Evolutionary conservation across 1,140 invertebrate species (phyloP), one percentile per base, ranked within the genome.

Genomic region (Trichogramma pretiosum): DNA sequence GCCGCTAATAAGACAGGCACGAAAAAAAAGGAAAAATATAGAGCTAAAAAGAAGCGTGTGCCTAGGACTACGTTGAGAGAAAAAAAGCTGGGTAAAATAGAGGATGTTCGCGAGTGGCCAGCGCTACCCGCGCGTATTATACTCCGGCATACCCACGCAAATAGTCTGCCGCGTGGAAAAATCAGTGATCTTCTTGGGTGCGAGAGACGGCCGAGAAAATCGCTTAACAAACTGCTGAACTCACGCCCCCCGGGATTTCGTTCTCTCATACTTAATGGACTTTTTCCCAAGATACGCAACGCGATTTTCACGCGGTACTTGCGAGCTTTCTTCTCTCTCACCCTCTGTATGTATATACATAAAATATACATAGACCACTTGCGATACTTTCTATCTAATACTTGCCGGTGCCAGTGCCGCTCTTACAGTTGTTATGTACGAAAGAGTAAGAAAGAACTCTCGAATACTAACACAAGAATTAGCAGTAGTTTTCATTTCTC

Each of bases 221-320:
- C 38, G 38, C 45, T 47, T 66, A 65, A 68, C 62, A 67, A 70
- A 67, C 60, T 68, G 67, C 65, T 70, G 64, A 67, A 70, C 61
- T 61, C 64, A 65, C 62, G 62, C 58, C 61, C 59, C 57, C 44
- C 48, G 62, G 60, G 65, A 66, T 67, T 67, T 68, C 66, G 64
- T 65, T 65, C 55, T n/a, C n/a, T 56, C 58, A 59, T 61, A 63
- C 60, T 63, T 65, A 67, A 70, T 67, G 54, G 60, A 67, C 58
- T 65, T 41, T n/a, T 60, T 53, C 54, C 54, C 53, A 37, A 58
- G 56, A 63, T 65, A 64, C 58, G 64, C 63, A 56, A 58, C 56
- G 57, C 56, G 57, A 65, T 64, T 53, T 54, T 51, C 52, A 54
- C 48, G 42, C 46, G 59, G 59, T 50, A n/a, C n/a, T n/a, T n/a